These are phyloP conservation scores for Lomographa bimaculata DNA, from an alignment of 2,888 invertebrate genomes.

Conservation along the genomic window DNA sequence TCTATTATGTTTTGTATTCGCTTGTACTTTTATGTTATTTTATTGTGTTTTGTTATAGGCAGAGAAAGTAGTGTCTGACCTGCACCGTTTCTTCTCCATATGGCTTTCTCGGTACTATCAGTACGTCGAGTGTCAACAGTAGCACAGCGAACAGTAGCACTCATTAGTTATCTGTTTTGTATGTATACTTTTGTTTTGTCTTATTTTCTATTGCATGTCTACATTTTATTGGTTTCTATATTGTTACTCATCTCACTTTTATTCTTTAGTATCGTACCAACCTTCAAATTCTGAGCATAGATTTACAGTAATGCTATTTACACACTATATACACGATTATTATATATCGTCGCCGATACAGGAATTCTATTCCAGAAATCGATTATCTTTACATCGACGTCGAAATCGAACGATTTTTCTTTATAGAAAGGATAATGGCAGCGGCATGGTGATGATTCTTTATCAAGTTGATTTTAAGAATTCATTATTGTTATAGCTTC, in stretches of 20 bases:
- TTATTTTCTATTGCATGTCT: constrained; percentile 41
- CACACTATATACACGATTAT: too few relatives aligned
- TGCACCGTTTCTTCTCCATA: constrained; percentile 92
- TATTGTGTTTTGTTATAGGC: constrained; percentile 85
- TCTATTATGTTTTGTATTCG: constrained; percentile 23
- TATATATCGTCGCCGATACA: too few relatives aligned
- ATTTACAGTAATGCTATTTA: too few relatives aligned
- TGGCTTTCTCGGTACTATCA: constrained; percentile 81
- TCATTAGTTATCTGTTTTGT: constrained; percentile 53
- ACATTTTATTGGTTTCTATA: constrained; percentile 16
- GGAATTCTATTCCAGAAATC: too few relatives aligned
- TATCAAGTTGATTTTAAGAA: too few relatives aligned
- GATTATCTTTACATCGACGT: too few relatives aligned
- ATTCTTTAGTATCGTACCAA: too few relatives aligned
- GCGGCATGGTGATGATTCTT: too few relatives aligned
- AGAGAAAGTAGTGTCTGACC: constrained; percentile 88
- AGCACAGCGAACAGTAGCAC: constrained; percentile 63
- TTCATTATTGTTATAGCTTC: too few relatives aligned
- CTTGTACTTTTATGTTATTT: constrained; percentile 42
- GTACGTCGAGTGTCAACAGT: constrained; percentile 58
- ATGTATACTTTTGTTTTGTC: constrained; percentile 65
- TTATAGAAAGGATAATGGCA: too few relatives aligned
- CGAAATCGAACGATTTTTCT: too few relatives aligned
- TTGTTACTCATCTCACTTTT: constrained; percentile 27
- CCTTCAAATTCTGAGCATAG: too few relatives aligned